Evolutionary conservation across 1,140 invertebrate species (phyloP).

Genomic region (Brachionus plicatilis): DNA sequence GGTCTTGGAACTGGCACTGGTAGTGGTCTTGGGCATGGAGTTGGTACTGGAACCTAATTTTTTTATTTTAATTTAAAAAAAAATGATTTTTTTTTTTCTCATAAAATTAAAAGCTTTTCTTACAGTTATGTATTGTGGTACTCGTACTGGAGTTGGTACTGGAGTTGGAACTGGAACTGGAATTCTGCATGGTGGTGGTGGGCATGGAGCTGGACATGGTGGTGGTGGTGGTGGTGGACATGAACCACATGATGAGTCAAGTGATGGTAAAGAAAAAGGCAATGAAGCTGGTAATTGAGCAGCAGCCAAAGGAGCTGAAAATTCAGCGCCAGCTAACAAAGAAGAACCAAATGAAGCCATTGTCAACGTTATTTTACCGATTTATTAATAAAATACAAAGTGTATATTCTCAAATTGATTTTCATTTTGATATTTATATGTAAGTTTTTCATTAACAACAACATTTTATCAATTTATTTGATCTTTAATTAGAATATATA

Average conservation of each 20-base stretch:
- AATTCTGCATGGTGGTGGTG: background rate
- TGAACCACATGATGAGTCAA: background rate
- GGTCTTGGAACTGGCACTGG: background rate
- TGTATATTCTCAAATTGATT: background rate
- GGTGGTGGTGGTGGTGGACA: background rate
- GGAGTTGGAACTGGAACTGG: background rate
- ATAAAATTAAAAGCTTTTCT: background rate
- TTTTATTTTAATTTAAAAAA: background rate
- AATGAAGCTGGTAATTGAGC: background rate
- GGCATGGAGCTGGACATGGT: background rate
- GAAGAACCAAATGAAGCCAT: background rate
- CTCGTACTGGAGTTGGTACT: background rate
- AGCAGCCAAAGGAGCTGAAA: background rate
- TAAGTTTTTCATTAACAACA: background rate
- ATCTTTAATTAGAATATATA: background rate
- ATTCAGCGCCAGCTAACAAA: background rate
- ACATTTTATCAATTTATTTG: background rate
- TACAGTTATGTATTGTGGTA: background rate
- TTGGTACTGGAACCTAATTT: background rate
- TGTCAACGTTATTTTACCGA: background rate
- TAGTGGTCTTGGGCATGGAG: background rate
- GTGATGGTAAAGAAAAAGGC: background rate
- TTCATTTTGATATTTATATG: background rate
- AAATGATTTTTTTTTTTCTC: background rate
- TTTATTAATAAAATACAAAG: background rate